Evolutionary conservation across 2,113 vertebrate species (phyloP), one percentile per base, ranked within the genome.

Genomic region (Uria aalge): DNA sequence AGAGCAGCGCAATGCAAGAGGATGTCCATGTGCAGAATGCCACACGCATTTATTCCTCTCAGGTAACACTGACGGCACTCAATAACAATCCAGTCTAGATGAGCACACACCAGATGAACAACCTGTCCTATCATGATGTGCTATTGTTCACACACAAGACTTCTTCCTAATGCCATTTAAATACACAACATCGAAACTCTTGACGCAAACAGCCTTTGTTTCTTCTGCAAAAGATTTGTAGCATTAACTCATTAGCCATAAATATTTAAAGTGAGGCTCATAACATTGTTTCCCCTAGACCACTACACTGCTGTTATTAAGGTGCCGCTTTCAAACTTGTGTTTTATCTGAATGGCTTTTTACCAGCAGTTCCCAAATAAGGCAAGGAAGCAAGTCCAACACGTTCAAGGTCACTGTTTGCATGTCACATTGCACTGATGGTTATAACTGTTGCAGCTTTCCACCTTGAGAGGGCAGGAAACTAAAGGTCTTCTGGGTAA

Each of bases 401-500:
- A 19, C 8, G 0, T 53, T 34, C 92, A 97, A 96, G 96, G 95
- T 93, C 96, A 89, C 94, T 18, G 79, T 22, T 88, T 29, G 30
- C 68, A 75, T 52, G 77, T 78, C 83, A 32, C 3, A 83, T 89
- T 78, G 7, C 90, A 52, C 69, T 92, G 76, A 96, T 95, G 73
- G 85, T 66, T 86, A 68, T 78, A 94, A 81, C 80, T 87, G 79
- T 74, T 74, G 86, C 0, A 1, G 67, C 48, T 95, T 90, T 60
- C 91, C 94, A 96, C 83, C 85, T 80, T 74, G 94, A 76, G 48
- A 76, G 60, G 38, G 26, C 96, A 96, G 95, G 96, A 95, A 97
- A 12, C 94, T 85, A 52, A 55, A 91, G 20, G 77, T 92, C 95
- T 97, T 95, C 89, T 92, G 93, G 87, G 96, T 96, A 97, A 97